A percentile compares a stretch with the other conserved stretches of the same genome.
Evolutionary conservation across 2,888 invertebrate genomes (phyloP).

Genomic region (Zele albiditarsus): DNA sequence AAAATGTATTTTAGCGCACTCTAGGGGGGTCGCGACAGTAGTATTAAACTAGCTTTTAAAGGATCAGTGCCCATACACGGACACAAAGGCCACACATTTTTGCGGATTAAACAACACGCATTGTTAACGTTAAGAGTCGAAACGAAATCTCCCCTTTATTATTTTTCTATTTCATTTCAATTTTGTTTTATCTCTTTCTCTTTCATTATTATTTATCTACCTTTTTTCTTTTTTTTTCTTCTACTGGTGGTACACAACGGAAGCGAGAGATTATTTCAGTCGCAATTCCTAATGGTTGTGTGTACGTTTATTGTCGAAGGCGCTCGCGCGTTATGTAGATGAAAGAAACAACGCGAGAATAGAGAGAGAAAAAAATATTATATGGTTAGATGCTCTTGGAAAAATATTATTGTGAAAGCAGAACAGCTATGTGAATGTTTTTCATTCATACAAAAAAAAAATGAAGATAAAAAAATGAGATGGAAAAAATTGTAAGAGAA

Average conservation of each 20-base stretch:
- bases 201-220: neutral
- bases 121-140: conserved; percentile 17
- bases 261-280: conserved; percentile 26
- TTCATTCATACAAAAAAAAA: neutral
- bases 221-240: neutral
- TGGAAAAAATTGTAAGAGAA: neutral
- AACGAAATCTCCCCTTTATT: neutral
- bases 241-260: neutral
- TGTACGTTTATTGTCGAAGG: conserved; percentile 9
- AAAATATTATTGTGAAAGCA: conserved; percentile 13
- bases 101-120: conserved; percentile 59
- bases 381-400: neutral
- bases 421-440: neutral
- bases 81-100: conserved; percentile 60
- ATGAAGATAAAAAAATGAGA: neutral
- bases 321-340: conserved; percentile 27
- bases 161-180: conserved; percentile 4
- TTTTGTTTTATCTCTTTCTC: neutral
- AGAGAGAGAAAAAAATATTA: neutral
- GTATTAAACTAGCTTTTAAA: conserved; percentile 64
- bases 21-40: conserved; percentile 30
- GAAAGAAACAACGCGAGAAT: conserved; percentile 6
- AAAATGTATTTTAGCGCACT: neutral
- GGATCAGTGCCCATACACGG: conserved; percentile 53
- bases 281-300: conserved; percentile 16